Evolutionary conservation across 2,797 vertebrate genomes (phyloP).

Genomic region (Galagoides demidoff): DNA sequence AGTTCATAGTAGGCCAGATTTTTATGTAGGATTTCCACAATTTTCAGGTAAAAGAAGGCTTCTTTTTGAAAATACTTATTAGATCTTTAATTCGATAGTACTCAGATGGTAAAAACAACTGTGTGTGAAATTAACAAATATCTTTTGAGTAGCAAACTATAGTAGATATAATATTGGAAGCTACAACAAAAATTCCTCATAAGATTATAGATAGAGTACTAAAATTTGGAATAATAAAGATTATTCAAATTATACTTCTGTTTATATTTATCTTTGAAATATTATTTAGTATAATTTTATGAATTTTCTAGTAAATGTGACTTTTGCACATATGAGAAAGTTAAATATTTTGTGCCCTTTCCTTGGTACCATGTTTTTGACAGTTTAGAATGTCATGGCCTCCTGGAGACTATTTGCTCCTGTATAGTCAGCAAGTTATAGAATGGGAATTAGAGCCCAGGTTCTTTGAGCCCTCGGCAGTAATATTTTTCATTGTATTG

Average conservation of each 20-base stretch:
- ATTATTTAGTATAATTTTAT: background rate
- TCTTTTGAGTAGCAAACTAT: background rate
- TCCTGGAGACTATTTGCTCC: background rate
- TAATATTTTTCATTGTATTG: background rate
- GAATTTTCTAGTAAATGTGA: background rate
- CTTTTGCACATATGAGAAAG: background rate
- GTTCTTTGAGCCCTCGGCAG: background rate
- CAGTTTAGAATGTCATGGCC: background rate
- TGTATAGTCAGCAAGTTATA: background rate
- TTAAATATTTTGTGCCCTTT: background rate
- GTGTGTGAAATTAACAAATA: background rate
- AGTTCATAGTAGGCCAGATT: background rate
- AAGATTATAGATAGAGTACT: background rate
- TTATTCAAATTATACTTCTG: background rate
- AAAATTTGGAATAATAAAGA: background rate
- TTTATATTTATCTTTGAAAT: background rate
- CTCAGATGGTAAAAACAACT: background rate
- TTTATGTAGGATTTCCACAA: background rate
- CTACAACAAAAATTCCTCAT: background rate
- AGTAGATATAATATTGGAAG: background rate
- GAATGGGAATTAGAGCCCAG: background rate
- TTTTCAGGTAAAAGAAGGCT: background rate
- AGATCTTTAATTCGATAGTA: background rate
- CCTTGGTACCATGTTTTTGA: background rate
- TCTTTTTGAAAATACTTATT: background rate